A percentile compares a stretch with the other conserved stretches of the same genome.
These are phyloP conservation scores for Lamellibrachia satsuma DNA, from an alignment of 2,888 invertebrate genomes.

Conservation along the genomic window DNA sequence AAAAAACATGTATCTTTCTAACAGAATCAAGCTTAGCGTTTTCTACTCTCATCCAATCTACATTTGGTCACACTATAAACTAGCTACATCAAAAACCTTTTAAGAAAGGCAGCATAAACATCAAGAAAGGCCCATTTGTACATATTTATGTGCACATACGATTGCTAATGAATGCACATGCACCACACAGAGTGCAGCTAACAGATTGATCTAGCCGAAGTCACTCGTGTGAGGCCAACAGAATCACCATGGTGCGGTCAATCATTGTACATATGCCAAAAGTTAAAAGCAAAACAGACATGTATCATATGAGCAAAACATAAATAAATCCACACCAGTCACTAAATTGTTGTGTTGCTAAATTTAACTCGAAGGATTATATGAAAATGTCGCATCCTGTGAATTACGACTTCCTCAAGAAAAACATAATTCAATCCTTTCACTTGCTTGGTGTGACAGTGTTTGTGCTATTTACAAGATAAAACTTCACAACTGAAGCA, in stretches of 20 bases:
- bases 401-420: neutral
- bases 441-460: too few relatives aligned
- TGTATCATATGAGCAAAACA: neutral
- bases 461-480: neutral
- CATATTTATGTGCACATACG: neutral
- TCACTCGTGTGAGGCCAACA: too few relatives aligned
- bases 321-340: neutral
- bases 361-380: neutral
- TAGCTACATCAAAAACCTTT: neutral
- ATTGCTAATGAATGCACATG: neutral
- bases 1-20: neutral
- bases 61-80: neutral
- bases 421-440: neutral
- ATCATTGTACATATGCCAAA: neutral
- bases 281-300: neutral
- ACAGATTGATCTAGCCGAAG: neutral
- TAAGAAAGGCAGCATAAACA: neutral
- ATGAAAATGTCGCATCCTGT: neutral
- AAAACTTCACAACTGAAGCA: too few relatives aligned
- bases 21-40: neutral
- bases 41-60: neutral
- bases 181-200: neutral
- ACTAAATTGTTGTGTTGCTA: neutral
- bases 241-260: neutral
- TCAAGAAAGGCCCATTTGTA: neutral